These are phyloP conservation scores for Phrynocephalus versicolor DNA, from an alignment of 2,113 vertebrate genomes.

Conservation along the genomic window DNA sequence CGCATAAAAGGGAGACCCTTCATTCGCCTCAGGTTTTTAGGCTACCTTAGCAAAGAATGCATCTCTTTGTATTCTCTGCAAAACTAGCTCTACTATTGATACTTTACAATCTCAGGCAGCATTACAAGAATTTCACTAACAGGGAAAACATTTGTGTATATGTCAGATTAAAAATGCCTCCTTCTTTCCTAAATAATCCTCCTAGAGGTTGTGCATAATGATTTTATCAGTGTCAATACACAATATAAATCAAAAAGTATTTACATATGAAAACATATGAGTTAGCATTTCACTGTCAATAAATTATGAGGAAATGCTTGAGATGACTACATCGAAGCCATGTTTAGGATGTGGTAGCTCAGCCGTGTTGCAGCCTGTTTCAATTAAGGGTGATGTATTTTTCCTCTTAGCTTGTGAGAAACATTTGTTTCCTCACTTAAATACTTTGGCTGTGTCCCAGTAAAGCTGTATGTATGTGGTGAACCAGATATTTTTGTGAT, in stretches of 20 bases:
- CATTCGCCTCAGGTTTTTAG: neutral
- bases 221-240: slow-evolving; percentile 22
- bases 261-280: neutral
- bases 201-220: slow-evolving; percentile 20
- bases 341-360: neutral
- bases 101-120: neutral
- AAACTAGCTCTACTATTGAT: neutral
- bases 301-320: slow-evolving; percentile 5
- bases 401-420: neutral
- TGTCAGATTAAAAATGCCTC: slow-evolving; percentile 35
- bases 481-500: neutral
- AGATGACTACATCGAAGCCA: neutral
- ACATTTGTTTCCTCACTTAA: slow-evolving; percentile 31
- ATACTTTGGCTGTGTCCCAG: neutral
- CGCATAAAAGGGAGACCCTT: too few relatives aligned
- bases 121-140: slow-evolving; percentile 1
- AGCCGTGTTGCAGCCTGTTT: slow-evolving; percentile 21
- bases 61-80: neutral
- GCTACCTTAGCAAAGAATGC: neutral
- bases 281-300: neutral
- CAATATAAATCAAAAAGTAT: neutral
- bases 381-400: neutral
- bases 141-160: slow-evolving; percentile 39
- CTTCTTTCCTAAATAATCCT: slow-evolving; percentile 34
- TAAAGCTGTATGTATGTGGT: neutral